phyloP scores from a whole-genome alignment of 2,888 invertebrate species.

The Buathra laborator region DNA sequence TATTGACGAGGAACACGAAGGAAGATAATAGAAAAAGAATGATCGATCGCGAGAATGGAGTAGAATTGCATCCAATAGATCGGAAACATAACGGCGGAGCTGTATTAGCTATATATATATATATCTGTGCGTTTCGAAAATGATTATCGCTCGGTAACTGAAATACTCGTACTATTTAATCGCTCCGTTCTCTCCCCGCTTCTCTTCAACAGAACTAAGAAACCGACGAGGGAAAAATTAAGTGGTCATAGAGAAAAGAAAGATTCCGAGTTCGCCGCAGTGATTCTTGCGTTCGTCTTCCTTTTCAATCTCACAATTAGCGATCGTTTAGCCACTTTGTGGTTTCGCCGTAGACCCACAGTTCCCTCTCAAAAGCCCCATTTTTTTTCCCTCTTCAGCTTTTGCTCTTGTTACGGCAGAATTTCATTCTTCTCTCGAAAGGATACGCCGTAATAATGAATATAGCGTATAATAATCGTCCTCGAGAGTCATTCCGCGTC shows the following conservation, averaged over 20 bases:
- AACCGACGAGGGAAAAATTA: slow-evolving; percentile 37
- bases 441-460: background rate
- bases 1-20: background rate
- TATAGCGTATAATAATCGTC: slow-evolving; percentile 56
- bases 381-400: slow-evolving; percentile 23
- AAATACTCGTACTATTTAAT: background rate
- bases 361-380: too few species aligned
- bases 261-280: slow-evolving; percentile 16
- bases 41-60: background rate
- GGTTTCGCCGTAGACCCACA: slow-evolving; percentile 46
- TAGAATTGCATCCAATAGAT: background rate
- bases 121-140: slow-evolving; percentile 20
- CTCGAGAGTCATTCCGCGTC: background rate
- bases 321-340: slow-evolving; percentile 67
- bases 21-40: background rate
- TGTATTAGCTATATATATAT: background rate
- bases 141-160: background rate
- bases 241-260: slow-evolving; percentile 62
- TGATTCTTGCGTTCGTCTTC: slow-evolving; percentile 46
- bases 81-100: background rate
- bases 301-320: slow-evolving; percentile 62
- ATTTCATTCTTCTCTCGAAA: slow-evolving; percentile 43
- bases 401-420: slow-evolving; percentile 39
- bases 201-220: background rate
- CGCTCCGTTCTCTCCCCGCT: background rate